A percentile compares a stretch with the other conserved stretches of the same genome.
Evolutionary conservation across 1,140 invertebrate genomes (phyloP).

Genomic region (Octopus bimaculoides): DNA sequence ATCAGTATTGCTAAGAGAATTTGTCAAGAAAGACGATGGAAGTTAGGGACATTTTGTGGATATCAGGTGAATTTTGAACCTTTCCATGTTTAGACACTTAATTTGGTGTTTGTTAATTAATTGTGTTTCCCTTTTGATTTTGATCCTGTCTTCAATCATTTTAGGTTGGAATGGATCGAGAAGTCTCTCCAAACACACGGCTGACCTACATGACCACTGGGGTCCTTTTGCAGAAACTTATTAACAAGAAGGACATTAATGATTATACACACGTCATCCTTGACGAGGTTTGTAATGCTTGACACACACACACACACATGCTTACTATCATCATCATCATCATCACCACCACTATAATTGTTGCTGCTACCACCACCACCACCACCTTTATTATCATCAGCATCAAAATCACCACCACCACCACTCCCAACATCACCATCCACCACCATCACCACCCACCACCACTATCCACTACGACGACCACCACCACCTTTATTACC

Average conservation of each 20-base stretch:
- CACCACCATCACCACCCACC: too few relatives aligned
- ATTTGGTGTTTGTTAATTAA: neutral
- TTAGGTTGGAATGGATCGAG: constrained; percentile 65
- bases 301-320: too few relatives aligned
- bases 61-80: constrained; percentile 47
- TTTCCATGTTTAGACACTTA: neutral
- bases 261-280: constrained; percentile 57
- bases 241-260: constrained; percentile 48
- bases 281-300: constrained; percentile 51
- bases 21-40: constrained; percentile 51
- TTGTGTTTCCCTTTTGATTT: neutral
- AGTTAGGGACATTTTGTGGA: constrained; percentile 50
- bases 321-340: too few relatives aligned
- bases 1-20: constrained; percentile 52
- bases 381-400: too few relatives aligned
- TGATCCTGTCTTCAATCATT: neutral
- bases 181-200: constrained; percentile 58
- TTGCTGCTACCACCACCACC: too few relatives aligned
- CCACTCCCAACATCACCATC: too few relatives aligned
- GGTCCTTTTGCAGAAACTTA: constrained; percentile 53
- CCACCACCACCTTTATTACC: too few relatives aligned
- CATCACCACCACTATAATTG: too few relatives aligned
- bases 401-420: too few relatives aligned
- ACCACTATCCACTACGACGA: too few relatives aligned
- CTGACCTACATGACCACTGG: constrained; percentile 56